These are phyloP conservation scores for Actinopyga echinites DNA, from an alignment of 53 echinoderm and acorn worm genomes.

Conservation along the genomic window DNA sequence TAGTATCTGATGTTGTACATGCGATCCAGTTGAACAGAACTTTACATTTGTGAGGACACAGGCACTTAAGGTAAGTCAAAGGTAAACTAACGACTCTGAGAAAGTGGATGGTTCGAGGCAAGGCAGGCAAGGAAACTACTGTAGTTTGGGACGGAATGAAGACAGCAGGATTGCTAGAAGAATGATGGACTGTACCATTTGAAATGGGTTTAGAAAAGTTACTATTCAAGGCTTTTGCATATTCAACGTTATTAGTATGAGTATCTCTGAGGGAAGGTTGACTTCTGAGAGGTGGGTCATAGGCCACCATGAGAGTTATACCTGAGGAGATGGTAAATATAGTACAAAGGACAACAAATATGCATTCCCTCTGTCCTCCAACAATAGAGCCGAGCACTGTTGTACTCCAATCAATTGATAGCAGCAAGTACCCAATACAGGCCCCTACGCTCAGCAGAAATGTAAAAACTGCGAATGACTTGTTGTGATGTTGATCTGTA, in stretches of 20 bases:
- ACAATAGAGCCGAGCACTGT: conserved; percentile 50
- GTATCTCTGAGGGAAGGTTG: not conserved
- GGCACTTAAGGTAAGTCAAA: not conserved
- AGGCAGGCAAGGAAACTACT: not conserved
- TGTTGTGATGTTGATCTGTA: conserved; percentile 74
- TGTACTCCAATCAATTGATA: conserved; percentile 76
- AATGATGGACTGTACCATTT: not conserved
- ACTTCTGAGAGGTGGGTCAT: conserved; percentile 69
- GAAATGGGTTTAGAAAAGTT: not conserved
- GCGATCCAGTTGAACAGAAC: not conserved
- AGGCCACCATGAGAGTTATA: conserved; percentile 65
- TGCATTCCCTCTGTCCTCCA: conserved; percentile 71
- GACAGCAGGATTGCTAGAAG: not conserved
- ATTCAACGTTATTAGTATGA: not conserved
- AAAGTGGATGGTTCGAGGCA: not conserved
- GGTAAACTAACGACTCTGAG: not conserved
- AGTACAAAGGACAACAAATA: conserved; percentile 70
- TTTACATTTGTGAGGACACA: not conserved
- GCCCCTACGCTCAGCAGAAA: conserved; percentile 89
- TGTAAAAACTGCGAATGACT: conserved; percentile 78
- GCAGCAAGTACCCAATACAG: conserved; percentile 83
- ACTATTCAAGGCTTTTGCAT: not conserved
- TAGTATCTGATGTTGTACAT: conserved; percentile 49
- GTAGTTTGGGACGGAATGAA: not conserved
- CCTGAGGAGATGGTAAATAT: conserved; percentile 50